Evolutionary conservation across 2,888 invertebrate genomes (phyloP).

Genomic region (Netelia inedita): DNA sequence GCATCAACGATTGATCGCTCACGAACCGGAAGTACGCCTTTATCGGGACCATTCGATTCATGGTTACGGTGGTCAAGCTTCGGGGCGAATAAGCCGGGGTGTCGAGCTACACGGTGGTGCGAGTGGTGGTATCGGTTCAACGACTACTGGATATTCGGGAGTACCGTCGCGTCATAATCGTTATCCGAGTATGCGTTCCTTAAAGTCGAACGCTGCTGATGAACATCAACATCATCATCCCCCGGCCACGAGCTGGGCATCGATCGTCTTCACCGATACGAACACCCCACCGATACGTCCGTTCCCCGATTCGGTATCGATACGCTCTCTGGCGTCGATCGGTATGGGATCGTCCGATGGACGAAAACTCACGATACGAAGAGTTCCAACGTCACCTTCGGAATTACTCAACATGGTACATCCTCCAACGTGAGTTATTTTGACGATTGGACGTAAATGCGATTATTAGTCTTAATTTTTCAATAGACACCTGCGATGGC

Average conservation of each 20-base stretch:
- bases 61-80: conserved; percentile 43
- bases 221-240: conserved; percentile 78
- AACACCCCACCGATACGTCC: conserved; percentile 86
- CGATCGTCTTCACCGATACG: conserved; percentile 88
- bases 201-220: conserved; percentile 78
- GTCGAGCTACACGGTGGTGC: conserved; percentile 70
- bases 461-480: too few species aligned
- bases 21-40: conserved; percentile 55
- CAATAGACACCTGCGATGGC: too few species aligned
- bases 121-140: conserved; percentile 28
- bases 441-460: neutral
- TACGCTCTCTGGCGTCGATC: conserved; percentile 93
- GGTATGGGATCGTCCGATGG: conserved; percentile 96
- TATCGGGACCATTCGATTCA: conserved; percentile 70
- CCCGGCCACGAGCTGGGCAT: conserved; percentile 80
- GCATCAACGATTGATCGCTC: conserved; percentile 57
- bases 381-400: conserved; percentile 94
- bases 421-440: conserved; percentile 91
- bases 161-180: conserved; percentile 72
- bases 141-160: conserved; percentile 31
- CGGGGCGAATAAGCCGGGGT: conserved; percentile 69
- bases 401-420: conserved; percentile 94
- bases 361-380: conserved; percentile 92
- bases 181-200: conserved; percentile 80
- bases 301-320: conserved; percentile 89